A percentile compares a stretch with the other conserved stretches of the same genome.
These are phyloP conservation scores for Drosophila fulvimacula DNA, from an alignment of 2,888 invertebrate genomes.

Conservation along the genomic window DNA sequence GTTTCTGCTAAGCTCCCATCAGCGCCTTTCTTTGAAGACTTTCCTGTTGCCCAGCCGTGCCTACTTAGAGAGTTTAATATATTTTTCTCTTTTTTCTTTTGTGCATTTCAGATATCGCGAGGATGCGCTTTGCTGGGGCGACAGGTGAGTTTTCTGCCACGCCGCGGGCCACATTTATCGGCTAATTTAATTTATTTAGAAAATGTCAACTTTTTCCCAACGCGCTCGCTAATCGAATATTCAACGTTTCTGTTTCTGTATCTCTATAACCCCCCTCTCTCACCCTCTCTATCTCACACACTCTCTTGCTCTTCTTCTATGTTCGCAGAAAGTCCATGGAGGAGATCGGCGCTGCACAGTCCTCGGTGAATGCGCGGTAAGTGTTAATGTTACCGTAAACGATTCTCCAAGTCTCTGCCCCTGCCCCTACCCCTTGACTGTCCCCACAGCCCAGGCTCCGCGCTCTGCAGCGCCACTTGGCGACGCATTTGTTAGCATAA, in stretches of 20 bases:
- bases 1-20: not conserved
- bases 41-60: not conserved
- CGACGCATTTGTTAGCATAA: constrained; percentile 84
- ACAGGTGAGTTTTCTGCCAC: constrained; percentile 88
- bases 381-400: constrained; percentile 85
- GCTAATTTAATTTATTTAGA: constrained; percentile 83
- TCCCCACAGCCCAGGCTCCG: not conserved
- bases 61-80: constrained; percentile 1
- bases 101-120: constrained; percentile 93
- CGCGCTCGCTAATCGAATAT: constrained; percentile 71
- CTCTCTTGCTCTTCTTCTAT: constrained; percentile 74
- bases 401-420: constrained; percentile 49
- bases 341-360: constrained; percentile 91
- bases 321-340: constrained; percentile 94
- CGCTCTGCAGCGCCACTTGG: constrained; percentile 68
- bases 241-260: constrained; percentile 55
- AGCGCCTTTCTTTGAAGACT: not conserved
- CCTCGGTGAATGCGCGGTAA: constrained; percentile 95
- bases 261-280: constrained; percentile 12
- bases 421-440: not conserved
- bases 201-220: constrained; percentile 78
- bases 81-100: constrained; percentile 68
- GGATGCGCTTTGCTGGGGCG: constrained; percentile 94
- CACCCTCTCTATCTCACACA: not conserved
- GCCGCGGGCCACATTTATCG: constrained; percentile 80